Conservation (phyloP, 1,140 invertebrate genomes). For the Temnothorax longispinosus region DNA sequence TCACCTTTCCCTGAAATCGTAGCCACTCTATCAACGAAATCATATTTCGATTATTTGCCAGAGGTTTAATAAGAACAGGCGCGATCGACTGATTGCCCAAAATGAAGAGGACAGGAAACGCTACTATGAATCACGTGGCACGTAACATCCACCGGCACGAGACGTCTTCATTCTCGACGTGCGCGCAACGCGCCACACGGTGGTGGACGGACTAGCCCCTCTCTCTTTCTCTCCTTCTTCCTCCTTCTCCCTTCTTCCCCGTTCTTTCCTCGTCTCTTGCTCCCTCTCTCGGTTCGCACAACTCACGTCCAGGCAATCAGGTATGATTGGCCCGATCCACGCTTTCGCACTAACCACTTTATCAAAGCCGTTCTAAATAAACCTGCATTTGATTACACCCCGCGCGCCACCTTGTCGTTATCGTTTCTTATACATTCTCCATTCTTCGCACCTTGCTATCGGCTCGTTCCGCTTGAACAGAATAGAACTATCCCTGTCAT, state of each 20-base stretch:
- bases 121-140: conserved; percentile 73
- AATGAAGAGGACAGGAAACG: conserved; percentile 48
- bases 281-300: conserved; percentile 64
- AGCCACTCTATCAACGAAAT: not conserved
- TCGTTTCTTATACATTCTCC: conserved; percentile 76
- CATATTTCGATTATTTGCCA: not conserved
- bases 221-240: conserved; percentile 27
- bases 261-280: conserved; percentile 1
- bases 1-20: conserved; percentile 1
- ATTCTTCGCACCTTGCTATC: conserved; percentile 68
- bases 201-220: conserved; percentile 32
- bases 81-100: conserved; percentile 8
- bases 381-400: conserved; percentile 82
- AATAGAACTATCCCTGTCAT: conserved; percentile 62
- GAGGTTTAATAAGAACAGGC: not conserved
- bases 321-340: conserved; percentile 83
- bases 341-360: conserved; percentile 84
- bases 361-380: conserved; percentile 83
- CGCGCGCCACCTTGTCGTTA: conserved; percentile 76
- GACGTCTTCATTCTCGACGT: conserved; percentile 71
- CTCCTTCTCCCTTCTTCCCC: conserved; percentile 47
- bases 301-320: conserved; percentile 84
- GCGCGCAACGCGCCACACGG: conserved; percentile 35
- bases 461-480: conserved; percentile 55
- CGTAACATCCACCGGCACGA: conserved; percentile 60